These are phyloP conservation scores for Linurgus olivaceus DNA, from an alignment of 2,797 vertebrate genomes.

Conservation along the genomic window DNA sequence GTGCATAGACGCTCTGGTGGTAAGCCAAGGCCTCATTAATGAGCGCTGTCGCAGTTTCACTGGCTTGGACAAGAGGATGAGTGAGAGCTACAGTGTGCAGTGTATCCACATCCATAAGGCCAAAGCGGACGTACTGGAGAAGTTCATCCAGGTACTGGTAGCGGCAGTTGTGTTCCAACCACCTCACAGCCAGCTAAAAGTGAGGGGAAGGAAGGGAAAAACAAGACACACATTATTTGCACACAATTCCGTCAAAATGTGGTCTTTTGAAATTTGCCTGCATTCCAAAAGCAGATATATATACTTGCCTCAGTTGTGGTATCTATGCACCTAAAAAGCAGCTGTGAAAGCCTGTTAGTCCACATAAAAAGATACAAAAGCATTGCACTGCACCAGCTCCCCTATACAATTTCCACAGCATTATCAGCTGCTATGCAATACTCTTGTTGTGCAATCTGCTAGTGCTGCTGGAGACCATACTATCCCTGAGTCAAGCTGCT, in stretches of 20 bases:
- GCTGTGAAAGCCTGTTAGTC: background rate
- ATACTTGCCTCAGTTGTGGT: background rate
- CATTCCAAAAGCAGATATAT: background rate
- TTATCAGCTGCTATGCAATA: background rate
- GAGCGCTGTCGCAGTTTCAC: conserved; percentile 83
- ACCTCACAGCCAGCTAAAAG: conserved; percentile 89
- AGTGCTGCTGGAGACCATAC: background rate
- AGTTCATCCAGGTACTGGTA: conserved; percentile 92
- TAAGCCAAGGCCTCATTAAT: conserved; percentile 93
- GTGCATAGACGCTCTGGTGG: conserved; percentile 88
- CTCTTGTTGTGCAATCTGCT: background rate
- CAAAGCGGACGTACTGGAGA: conserved; percentile 90
- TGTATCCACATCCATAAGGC: conserved; percentile 90
- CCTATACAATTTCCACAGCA: background rate
- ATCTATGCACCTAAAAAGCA: background rate
- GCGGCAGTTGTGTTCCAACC: conserved; percentile 91
- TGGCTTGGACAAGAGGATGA: conserved; percentile 87
- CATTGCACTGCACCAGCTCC: background rate
- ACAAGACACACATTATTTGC: background rate
- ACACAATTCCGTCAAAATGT: background rate
- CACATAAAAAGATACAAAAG: background rate
- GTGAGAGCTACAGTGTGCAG: conserved; percentile 85
- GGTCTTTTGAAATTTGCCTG: background rate
- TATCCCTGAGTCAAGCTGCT: background rate
- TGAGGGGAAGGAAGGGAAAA: conserved; percentile 5